Evolutionary conservation across 2,797 vertebrate species (phyloP), one percentile per base, ranked within the genome.

Genomic region (Sebastes matsubarae): DNA sequence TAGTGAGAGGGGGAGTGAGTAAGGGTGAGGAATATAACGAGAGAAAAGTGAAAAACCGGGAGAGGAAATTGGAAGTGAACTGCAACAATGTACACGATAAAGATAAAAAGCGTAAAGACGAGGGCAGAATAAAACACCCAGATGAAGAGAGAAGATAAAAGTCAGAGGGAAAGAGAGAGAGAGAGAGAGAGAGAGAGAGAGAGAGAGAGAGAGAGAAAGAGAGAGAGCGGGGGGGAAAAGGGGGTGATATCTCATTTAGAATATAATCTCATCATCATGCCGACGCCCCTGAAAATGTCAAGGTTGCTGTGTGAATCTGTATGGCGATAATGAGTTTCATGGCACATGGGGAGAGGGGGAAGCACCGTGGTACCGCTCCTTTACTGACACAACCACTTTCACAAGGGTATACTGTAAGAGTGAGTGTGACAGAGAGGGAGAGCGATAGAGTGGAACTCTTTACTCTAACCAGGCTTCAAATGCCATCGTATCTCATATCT

Each of bases 261-360:
- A 81, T 77, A 72, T 71, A 72, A 88, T 89, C 81, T 79, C 52
- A 80, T 92, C 72, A 81, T 86, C 80, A 79, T 66, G 71, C 67
- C 18, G 36, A 79, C 38, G 34, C 61, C 82, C 75, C 84, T 75
- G 76, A 80, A 92, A 93, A 92, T 90, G 88, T 90, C 92, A 90
- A 83, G 92, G 89, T 86, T 90, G 87, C 85, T 76, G 76, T 82
- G 86, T 73, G 84, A 88, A 90, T 89, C 57, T 81, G 78, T 86
- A 18, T 57, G 73, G 73, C 3, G 58, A 83, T 89, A 89, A 92
- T 89, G 89, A 90, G 81, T 85, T 93, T 83, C n/a, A 25, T 72
- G 77, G 79, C 88, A 84, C 84, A 76, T 42, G 58, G 50, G 68
- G 64, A 59, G 52, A 59, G 77, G 52, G 64, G 65, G 54, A 64